Base-by-base conservation (phyloP, 2,797 vertebrate genomes). In the Rhinoraja longicauda region DNA sequence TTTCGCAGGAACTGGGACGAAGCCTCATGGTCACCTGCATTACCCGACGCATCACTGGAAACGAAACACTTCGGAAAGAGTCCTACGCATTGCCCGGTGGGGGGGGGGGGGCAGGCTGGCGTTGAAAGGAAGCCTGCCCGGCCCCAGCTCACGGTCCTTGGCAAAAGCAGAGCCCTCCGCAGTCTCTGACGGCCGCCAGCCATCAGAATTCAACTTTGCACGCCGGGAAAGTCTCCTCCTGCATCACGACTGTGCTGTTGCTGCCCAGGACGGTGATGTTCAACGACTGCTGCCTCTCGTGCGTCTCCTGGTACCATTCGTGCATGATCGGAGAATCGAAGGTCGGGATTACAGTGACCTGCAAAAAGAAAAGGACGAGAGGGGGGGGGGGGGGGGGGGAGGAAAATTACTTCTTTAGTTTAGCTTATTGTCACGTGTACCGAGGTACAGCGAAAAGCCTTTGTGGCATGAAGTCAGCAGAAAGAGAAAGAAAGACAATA, bases 151-250 rank as follows among this genome's bases (percentile, higher is more conserved):
- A 29, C 21, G 45, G 17, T 24, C 6, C 72, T 36, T 10, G 5
- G 77, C 90, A 70, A 36, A n/a, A 59, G 17, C 77, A 29, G 24
- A 45, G 19, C 70, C 7, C 19, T 64, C 0, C 57, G 0, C 0
- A 0, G 0, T 2, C 0, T 0, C 59, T 13, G 5, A n/a, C 0
- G 1, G 12, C 21, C 12, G 12, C 39, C 6, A 32, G 62, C 6
- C 24, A 93, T 97, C 96, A 99, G 96, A 99, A 99, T 95, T 99
- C 98, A 84, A 99, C 97, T 96, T 99, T 99, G 96, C 98, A 99
- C 93, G 98, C 98, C 0, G 98, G 98, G 94, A 99, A 99, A 84
- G 97, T 98, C 95, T 99, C 98, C 0, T 98, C 98, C 96, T 99
- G 98, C 98, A 99, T 99, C 94, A 97, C 98, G 59, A 99, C 98